These are phyloP conservation scores for Ligdia adustata DNA, from an alignment of 2,888 invertebrate genomes.

Conservation along the genomic window DNA sequence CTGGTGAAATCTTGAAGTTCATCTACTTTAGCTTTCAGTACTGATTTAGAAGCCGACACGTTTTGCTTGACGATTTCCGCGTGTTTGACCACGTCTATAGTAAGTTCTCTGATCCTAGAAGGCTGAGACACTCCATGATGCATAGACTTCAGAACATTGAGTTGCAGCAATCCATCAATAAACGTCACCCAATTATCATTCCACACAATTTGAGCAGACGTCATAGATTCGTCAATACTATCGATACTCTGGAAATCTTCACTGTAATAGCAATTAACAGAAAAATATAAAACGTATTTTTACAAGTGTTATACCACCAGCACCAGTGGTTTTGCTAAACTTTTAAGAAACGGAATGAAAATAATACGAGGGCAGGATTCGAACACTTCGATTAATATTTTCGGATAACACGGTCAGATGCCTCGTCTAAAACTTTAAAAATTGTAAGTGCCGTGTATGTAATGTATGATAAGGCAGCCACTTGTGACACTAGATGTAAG, in stretches of 20 bases:
- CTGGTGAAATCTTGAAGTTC: conserved; percentile 39
- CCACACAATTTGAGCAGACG: conserved; percentile 81
- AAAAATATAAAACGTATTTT: too few relatives aligned
- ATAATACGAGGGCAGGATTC: too few relatives aligned
- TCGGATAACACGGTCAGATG: too few relatives aligned
- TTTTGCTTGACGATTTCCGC: conserved; percentile 6
- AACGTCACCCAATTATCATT: too few relatives aligned
- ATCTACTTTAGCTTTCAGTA: conserved; percentile 39
- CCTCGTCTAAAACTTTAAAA: too few relatives aligned
- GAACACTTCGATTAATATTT: too few relatives aligned
- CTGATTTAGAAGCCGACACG: conserved; percentile 16
- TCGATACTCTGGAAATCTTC: conserved; percentile 53
- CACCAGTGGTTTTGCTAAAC: too few relatives aligned
- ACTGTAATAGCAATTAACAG: conserved; percentile 47
- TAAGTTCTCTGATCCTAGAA: conserved; percentile 57
- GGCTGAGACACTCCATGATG: conserved; percentile 86
- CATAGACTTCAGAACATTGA: conserved; percentile 85
- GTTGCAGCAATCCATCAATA: conserved; percentile 92
- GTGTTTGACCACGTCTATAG: conserved; percentile 44
- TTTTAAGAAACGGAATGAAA: too few relatives aligned
- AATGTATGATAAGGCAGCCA: too few relatives aligned
- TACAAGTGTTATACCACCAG: too few relatives aligned
- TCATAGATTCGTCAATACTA: conserved; percentile 43
- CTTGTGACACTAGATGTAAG: too few relatives aligned
- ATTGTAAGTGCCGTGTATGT: too few relatives aligned